A percentile compares a stretch with the other conserved stretches of the same genome.
These are phyloP conservation scores for Brachycybe producta DNA, from an alignment of 2,888 invertebrate species.

Conservation along the genomic window DNA sequence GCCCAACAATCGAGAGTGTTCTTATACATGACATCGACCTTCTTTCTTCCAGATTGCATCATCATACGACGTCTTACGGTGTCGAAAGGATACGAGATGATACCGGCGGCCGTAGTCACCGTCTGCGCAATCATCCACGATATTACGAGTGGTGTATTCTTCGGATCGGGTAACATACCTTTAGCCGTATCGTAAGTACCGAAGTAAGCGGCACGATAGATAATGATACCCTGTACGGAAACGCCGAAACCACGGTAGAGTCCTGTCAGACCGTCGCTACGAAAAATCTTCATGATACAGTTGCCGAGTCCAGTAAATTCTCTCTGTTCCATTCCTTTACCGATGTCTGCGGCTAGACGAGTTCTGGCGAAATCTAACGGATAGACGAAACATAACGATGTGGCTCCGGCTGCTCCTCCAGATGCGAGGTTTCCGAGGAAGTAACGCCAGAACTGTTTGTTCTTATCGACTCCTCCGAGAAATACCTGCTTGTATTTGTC, in stretches of 20 bases:
- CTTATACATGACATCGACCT: constrained; percentile 35
- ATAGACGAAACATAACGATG: constrained; percentile 37
- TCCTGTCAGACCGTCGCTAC: constrained; percentile 38
- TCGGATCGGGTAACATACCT: constrained; percentile 31
- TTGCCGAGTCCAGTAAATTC: constrained; percentile 42
- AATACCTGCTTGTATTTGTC: constrained; percentile 38
- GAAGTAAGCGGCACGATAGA: constrained; percentile 41
- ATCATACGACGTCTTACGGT: constrained; percentile 46
- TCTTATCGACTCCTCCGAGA: constrained; percentile 35
- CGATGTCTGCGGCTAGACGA: constrained; percentile 31
- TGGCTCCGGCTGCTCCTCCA: constrained; percentile 37
- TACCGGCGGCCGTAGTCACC: constrained; percentile 37
- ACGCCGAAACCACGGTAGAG: constrained; percentile 40
- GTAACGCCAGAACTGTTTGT: constrained; percentile 36
- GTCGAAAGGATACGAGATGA: constrained; percentile 46
- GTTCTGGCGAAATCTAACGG: constrained; percentile 37
- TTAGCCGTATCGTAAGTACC: constrained; percentile 41
- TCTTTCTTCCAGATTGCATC: constrained; percentile 42
- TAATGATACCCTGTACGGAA: constrained; percentile 39
- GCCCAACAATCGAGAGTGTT: constrained; percentile 38
- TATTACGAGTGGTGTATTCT: constrained; percentile 33
- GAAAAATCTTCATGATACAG: constrained; percentile 38
- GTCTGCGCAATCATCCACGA: constrained; percentile 34
- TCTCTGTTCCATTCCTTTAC: constrained; percentile 31
- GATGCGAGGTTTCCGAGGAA: constrained; percentile 34